phyloP scores from a whole-genome alignment of 2,113 vertebrate species.

The Struthidea cinerea region DNA sequence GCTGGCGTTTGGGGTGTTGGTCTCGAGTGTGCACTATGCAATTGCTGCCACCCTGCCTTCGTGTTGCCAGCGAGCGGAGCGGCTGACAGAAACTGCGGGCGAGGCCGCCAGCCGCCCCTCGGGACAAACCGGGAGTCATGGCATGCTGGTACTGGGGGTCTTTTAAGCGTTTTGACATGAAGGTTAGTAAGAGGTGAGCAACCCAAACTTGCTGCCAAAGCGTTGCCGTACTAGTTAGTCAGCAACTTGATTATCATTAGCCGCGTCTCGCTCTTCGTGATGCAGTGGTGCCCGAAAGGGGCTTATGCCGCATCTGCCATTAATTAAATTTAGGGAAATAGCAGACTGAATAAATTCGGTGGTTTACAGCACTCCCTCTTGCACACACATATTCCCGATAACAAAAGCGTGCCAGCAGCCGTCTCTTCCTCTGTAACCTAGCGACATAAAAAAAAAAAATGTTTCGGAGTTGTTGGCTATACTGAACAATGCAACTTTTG shows the following conservation, averaged over 20 bases:
- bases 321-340: neutral
- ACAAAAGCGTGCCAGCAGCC: conserved; percentile 25
- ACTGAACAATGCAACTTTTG: conserved; percentile 78
- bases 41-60: neutral
- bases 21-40: conserved; percentile 26
- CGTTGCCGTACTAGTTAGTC: conserved; percentile 6
- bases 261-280: neutral
- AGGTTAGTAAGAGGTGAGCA: conserved; percentile 35
- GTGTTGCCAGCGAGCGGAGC: neutral
- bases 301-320: neutral
- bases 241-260: neutral
- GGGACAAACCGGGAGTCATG: neutral
- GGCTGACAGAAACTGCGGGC: neutral
- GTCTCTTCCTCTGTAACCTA: conserved; percentile 10
- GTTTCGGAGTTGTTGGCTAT: conserved; percentile 36
- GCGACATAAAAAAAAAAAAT: neutral
- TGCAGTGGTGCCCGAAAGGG: neutral
- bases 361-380: conserved; percentile 34
- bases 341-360: neutral
- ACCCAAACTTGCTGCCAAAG: conserved; percentile 44
- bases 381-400: conserved; percentile 15
- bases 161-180: neutral
- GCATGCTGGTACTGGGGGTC: neutral
- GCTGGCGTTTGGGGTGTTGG: neutral
- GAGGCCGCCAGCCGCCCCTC: neutral